Base-by-base conservation (phyloP, 2,888 invertebrate genomes). In the Lordiphosa andalusiaca region DNA sequence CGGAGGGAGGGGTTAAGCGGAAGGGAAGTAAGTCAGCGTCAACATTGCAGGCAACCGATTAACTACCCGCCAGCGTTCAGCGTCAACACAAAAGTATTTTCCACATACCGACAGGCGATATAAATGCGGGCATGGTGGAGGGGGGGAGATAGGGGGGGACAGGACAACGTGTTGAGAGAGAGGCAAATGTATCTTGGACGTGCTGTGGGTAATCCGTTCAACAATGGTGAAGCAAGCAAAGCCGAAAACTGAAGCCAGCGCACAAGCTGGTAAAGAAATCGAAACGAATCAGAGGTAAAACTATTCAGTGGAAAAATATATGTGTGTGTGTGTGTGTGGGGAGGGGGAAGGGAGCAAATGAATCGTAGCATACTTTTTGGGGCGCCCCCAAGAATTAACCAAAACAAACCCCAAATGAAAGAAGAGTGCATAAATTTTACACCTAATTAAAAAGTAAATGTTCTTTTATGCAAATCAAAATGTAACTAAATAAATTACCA, bases 381-480 rank as follows among this genome's bases (percentile, higher is more conserved):
- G 25, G 25, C 25, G 25, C 25, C 25, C 6, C 1, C 6, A 0
- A 25, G 6, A 25, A 25, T 25, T 25, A 25, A 25, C 25, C 25
- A 6, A 25, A 25, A 25, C 6, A 25, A 25, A 25, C 25, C 25
- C 25, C 25, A 25, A 25, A 25, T 62, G 73, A 82, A 82, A 82
- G 78, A 75, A 75, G 71, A 80, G 66, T 71, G 71, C 78, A 84
- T 78, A 83, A 83, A 78, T 83, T 78, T 81, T 83, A 73, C 81
- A 81, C 78, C 84, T 85, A 76, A 83, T 83, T 83, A 75, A 84
- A 84, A 83, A 78, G 78, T 84, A 81, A 83, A 83, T 83, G 71
- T 58, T 71, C 68, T 76, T 81, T 83, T 84, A 85, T 81, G 85
- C 85, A 85, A 84, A 84, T 84, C 78, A 78, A 76, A 73, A 71